Evolutionary conservation across 2,797 vertebrate genomes (phyloP).

Genomic region (Rhynchonycteris naso): DNA sequence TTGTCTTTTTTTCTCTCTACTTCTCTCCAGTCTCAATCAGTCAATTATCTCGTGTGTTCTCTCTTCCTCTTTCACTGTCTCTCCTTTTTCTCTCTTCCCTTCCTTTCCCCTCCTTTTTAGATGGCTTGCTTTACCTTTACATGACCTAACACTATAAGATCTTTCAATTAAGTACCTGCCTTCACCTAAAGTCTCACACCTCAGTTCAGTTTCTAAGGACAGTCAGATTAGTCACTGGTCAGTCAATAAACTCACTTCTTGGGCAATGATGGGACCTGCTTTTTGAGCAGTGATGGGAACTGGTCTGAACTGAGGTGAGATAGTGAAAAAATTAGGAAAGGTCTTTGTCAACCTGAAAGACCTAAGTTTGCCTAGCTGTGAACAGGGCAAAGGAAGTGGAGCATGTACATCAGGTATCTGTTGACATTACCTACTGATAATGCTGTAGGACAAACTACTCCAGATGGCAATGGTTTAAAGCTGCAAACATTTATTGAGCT

Average conservation of each 20-base stretch:
- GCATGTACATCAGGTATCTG: not conserved
- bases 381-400: not conserved
- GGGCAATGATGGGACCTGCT: not conserved
- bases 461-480: not conserved
- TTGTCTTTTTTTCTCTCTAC: not conserved
- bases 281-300: not conserved
- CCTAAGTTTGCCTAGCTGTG: not conserved
- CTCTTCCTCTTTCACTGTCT: not conserved
- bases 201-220: constrained; percentile 41
- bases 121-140: not conserved
- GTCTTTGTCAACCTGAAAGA: not conserved
- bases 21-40: not conserved
- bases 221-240: not conserved
- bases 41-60: not conserved
- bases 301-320: not conserved
- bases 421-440: not conserved
- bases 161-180: not conserved
- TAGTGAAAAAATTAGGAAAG: not conserved
- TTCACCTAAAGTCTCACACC: not conserved
- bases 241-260: not conserved
- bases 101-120: not conserved
- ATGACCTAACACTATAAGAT: not conserved
- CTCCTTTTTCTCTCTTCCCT: not conserved
- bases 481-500: not conserved
- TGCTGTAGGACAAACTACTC: not conserved